phyloP scores from a whole-genome alignment of 2,888 invertebrate genomes.

The Ashinkailepas kermadecensis region DNA sequence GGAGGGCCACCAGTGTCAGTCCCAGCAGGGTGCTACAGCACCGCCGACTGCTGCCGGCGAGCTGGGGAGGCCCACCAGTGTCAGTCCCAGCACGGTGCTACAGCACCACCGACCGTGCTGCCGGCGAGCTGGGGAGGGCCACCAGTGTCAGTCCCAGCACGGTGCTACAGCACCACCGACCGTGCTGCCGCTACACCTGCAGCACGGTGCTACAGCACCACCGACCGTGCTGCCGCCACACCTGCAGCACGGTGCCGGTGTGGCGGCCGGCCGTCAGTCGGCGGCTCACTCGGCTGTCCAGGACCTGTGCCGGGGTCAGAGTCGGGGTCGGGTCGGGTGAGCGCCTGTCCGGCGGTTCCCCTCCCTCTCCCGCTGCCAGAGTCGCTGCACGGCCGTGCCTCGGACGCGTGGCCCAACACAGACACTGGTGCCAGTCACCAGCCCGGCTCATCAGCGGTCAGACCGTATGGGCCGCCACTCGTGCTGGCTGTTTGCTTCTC shows the following conservation, averaged over 20 bases:
- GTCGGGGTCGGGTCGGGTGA: too few relatives aligned
- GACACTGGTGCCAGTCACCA: too few relatives aligned
- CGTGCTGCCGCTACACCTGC: too few relatives aligned
- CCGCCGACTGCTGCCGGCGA: background rate
- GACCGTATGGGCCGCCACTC: too few relatives aligned
- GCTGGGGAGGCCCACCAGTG: background rate
- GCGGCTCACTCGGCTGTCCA: background rate
- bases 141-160: background rate
- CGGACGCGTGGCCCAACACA: too few relatives aligned
- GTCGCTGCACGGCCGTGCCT: too few relatives aligned
- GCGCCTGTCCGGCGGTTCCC: too few relatives aligned
- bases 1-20: background rate
- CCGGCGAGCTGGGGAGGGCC: background rate
- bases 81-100: background rate
- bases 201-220: background rate
- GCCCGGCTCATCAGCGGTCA: too few relatives aligned
- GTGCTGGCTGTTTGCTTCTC: too few relatives aligned
- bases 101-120: background rate
- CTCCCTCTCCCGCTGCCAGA: background rate
- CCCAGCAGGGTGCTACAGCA: background rate
- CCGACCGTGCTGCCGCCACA: too few relatives aligned
- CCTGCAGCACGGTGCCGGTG: background rate
- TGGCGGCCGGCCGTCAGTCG: background rate
- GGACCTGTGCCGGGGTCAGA: background rate
- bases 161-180: background rate